These are phyloP conservation scores for Lasioglossum oenotherae DNA, from an alignment of 2,888 invertebrate genomes.

Conservation along the genomic window DNA sequence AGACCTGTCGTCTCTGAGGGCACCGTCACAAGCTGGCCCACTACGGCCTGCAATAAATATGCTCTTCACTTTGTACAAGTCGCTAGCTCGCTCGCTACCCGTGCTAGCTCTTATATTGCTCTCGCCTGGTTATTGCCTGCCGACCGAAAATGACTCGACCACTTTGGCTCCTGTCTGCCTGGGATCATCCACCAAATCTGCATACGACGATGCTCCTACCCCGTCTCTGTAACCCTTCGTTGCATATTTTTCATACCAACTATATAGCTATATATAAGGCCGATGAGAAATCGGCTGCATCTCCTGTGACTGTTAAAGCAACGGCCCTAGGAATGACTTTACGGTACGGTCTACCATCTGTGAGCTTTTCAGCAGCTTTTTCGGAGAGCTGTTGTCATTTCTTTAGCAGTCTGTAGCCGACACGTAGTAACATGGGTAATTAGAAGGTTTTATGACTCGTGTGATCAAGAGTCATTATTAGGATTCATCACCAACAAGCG, in stretches of 20 bases:
- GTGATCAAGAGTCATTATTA: background rate
- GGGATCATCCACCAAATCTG: slow-evolving; percentile 54
- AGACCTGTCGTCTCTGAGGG: slow-evolving; percentile 56
- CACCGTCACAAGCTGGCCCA: slow-evolving; percentile 54
- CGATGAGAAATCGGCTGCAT: slow-evolving; percentile 2
- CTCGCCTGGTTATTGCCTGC: slow-evolving; percentile 65
- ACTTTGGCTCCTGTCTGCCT: slow-evolving; percentile 44
- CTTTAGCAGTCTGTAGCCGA: background rate
- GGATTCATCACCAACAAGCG: too few species aligned
- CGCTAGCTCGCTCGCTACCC: slow-evolving; percentile 33
- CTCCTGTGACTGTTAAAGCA: background rate
- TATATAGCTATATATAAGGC: background rate
- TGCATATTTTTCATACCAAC: slow-evolving; percentile 27
- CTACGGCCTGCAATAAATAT: slow-evolving; percentile 71
- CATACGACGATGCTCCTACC: slow-evolving; percentile 23
- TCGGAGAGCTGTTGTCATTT: background rate
- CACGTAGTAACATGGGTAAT: too few species aligned
- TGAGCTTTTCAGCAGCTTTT: background rate
- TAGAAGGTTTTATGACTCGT: too few species aligned
- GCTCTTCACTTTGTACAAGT: slow-evolving; percentile 73
- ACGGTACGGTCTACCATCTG: background rate
- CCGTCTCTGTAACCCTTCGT: background rate
- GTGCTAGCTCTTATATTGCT: slow-evolving; percentile 66
- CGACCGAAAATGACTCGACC: slow-evolving; percentile 58
- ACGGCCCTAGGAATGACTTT: background rate